These are phyloP conservation scores for Cacoxenus indagator DNA, from an alignment of 2,888 invertebrate genomes.

Conservation along the genomic window DNA sequence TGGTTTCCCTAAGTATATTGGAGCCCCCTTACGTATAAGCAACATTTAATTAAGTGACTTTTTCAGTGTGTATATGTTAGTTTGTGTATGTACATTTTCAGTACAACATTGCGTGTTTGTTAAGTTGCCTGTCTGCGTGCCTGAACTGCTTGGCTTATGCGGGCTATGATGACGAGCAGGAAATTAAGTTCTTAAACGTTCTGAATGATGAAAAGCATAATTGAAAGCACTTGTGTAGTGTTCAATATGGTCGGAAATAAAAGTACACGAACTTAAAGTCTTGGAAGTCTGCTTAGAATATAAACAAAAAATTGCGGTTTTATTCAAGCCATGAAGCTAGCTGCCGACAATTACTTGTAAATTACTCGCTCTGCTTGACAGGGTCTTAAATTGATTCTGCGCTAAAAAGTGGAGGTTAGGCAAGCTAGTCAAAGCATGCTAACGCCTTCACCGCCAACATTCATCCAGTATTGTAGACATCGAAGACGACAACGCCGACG, in stretches of 20 bases:
- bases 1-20: background rate
- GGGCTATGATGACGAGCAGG: constrained; percentile 39
- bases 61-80: constrained; percentile 32
- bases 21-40: constrained; percentile 39
- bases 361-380: constrained; percentile 2
- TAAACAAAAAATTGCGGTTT: background rate
- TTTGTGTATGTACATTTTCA: too few relatives aligned
- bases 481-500: background rate
- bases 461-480: background rate
- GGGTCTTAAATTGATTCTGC: background rate
- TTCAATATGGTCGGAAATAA: background rate
- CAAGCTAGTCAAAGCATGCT: background rate
- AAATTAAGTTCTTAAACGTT: constrained; percentile 47
- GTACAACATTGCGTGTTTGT: constrained; percentile 19
- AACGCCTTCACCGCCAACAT: background rate
- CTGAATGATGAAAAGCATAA: constrained; percentile 41
- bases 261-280: background rate
- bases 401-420: background rate
- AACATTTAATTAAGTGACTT: constrained; percentile 56
- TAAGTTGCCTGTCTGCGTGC: background rate
- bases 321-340: background rate
- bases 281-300: background rate
- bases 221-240: constrained; percentile 43
- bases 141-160: background rate
- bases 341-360: background rate